phyloP scores from a whole-genome alignment of 2,113 vertebrate species.

The Nyctibius bracteatus region DNA sequence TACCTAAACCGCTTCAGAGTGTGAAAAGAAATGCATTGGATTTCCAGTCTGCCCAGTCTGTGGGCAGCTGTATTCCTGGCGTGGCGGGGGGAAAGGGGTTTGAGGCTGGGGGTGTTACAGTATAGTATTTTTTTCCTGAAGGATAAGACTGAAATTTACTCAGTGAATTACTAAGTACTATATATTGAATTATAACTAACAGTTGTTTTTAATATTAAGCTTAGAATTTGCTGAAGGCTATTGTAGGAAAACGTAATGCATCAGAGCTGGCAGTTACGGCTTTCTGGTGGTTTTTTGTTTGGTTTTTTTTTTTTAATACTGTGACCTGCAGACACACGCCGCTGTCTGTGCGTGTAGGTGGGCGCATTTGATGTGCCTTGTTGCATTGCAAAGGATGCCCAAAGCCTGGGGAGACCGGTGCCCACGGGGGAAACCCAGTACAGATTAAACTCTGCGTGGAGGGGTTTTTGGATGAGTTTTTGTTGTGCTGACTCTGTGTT shows the following conservation, averaged over 20 bases:
- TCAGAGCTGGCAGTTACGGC: background rate
- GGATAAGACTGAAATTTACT: fast-evolving
- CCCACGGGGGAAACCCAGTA: fast-evolving
- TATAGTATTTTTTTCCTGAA: fast-evolving
- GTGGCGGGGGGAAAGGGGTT: fast-evolving
- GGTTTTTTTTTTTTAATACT: fast-evolving
- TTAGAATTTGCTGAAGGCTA: background rate
- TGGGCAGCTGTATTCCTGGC: background rate
- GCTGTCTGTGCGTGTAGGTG: background rate
- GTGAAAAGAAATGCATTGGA: background rate
- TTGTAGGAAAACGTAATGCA: background rate
- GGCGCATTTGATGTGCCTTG: fast-evolving
- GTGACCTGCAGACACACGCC: background rate
- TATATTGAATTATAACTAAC: background rate
- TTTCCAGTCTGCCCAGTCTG: background rate
- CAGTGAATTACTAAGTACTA: background rate
- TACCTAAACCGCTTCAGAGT: background rate
- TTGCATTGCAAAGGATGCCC: background rate
- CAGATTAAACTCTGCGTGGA: fast-evolving
- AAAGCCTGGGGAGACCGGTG: background rate
- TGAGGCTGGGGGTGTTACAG: background rate
- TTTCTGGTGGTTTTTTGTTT: background rate
- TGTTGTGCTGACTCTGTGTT: background rate
- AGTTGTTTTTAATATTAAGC: background rate
- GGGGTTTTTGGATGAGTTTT: too few species aligned